Evolutionary conservation across 2,888 invertebrate species (phyloP).

Genomic region (Smittia sp.): DNA sequence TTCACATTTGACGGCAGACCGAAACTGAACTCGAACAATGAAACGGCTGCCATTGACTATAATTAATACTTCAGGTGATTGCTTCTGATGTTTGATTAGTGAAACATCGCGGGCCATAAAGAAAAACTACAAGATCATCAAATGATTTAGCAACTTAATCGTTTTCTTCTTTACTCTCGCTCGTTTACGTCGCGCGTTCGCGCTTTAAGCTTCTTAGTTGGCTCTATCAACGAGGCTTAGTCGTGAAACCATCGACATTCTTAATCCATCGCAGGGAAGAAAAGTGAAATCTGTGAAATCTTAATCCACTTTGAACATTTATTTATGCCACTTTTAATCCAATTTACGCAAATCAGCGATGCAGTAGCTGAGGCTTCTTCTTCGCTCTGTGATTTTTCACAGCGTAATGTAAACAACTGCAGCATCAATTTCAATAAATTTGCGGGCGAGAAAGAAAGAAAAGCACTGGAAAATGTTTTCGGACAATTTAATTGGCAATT

Average conservation of each 20-base stretch:
- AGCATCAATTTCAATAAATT: conserved; percentile 16
- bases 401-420: neutral
- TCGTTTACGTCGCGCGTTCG: too few species aligned
- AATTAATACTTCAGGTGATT: conserved; percentile 24
- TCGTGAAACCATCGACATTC: neutral
- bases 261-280: neutral
- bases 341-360: neutral
- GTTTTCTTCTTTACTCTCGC: neutral
- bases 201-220: neutral
- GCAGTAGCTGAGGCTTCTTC: neutral
- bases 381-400: neutral
- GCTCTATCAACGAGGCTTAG: neutral
- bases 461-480: too few species aligned
- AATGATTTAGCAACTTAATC: conserved; percentile 1
- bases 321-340: conserved; percentile 6
- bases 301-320: conserved; percentile 17
- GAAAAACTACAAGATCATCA: conserved; percentile 4
- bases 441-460: neutral
- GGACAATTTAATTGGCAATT: neutral
- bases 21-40: neutral
- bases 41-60: neutral
- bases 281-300: conserved; percentile 12
- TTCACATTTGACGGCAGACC: neutral
- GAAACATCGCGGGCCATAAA: neutral
- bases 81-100: conserved; percentile 29